Percentiles rank a stretch among this genome's conserved stretches.
Conservation (phyloP, 2,888 invertebrate genomes). For the Timema cristinae region DNA sequence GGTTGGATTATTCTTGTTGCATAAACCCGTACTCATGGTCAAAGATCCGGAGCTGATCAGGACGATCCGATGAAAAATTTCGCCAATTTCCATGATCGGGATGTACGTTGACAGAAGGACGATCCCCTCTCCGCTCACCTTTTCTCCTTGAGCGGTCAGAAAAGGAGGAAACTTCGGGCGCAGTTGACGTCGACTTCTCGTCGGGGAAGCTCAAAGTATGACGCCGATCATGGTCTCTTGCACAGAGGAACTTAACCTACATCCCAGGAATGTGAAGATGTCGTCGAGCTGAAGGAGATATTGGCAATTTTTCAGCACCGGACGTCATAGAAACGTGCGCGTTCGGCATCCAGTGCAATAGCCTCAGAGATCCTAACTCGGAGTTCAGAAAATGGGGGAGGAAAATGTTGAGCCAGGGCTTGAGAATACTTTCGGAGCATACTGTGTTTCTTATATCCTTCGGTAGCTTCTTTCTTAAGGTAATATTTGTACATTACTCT, state of each 20-base stretch:
- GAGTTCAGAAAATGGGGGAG: constrained; percentile 41
- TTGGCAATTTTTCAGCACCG: constrained; percentile 33
- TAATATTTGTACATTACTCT: no score
- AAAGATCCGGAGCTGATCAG: constrained; percentile 35
- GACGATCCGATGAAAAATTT: constrained; percentile 19
- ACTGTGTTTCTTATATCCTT: constrained; percentile 30
- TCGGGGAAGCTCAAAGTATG: constrained; percentile 20
- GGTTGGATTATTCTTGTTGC: constrained; percentile 41
- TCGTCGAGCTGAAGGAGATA: constrained; percentile 30
- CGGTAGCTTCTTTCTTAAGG: no score
- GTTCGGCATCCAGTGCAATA: constrained; percentile 45
- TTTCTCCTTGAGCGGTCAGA: constrained; percentile 17
- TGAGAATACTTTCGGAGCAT: constrained; percentile 37
- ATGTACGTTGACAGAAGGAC: constrained; percentile 23
- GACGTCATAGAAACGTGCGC: constrained; percentile 43
- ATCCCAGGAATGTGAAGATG: constrained; percentile 22
- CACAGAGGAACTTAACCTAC: constrained; percentile 32
- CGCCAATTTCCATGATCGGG: constrained; percentile 26
- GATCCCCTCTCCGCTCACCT: constrained; percentile 32
- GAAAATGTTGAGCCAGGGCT: constrained; percentile 38
- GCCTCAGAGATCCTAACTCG: constrained; percentile 41
- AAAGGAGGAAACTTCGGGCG: constrained; percentile 17
- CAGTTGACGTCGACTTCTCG: constrained; percentile 15
- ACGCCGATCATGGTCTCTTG: constrained; percentile 1
- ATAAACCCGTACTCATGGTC: constrained; percentile 40